A percentile compares a stretch with the other conserved stretches of the same genome.
Evolutionary conservation across 1,140 invertebrate genomes (phyloP).

Genomic region (Leucophenga varia): DNA sequence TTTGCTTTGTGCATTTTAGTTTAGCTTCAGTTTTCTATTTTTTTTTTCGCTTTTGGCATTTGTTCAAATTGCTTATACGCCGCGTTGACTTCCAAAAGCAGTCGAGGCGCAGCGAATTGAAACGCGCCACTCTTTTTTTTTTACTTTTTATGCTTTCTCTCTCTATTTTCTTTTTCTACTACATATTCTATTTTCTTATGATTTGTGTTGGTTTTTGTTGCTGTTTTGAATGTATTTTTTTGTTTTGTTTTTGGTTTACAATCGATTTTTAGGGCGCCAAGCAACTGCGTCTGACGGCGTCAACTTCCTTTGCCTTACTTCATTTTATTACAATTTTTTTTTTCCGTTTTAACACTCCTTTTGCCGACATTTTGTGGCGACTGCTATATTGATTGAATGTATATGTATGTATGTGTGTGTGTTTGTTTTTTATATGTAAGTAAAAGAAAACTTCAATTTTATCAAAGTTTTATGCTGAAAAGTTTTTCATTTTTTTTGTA

Average conservation of each 20-base stretch:
- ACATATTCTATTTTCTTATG: background rate
- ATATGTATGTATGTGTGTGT: slow-evolving; percentile 12
- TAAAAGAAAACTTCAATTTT: slow-evolving; percentile 21
- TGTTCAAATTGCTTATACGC: slow-evolving; percentile 23
- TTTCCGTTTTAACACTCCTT: slow-evolving; percentile 1
- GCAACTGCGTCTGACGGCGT: slow-evolving; percentile 24
- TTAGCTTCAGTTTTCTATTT: too few species aligned
- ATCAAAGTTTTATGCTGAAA: slow-evolving; percentile 21
- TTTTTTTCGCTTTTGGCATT: slow-evolving; percentile 32
- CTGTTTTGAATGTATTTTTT: slow-evolving; percentile 22
- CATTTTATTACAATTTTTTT: slow-evolving; percentile 12
- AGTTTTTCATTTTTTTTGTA: too few species aligned
- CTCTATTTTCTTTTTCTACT: slow-evolving; percentile 2
- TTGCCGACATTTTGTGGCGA: background rate
- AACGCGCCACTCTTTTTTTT: slow-evolving; percentile 15
- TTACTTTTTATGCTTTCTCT: background rate
- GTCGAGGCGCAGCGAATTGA: too few species aligned
- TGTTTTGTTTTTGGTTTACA: slow-evolving; percentile 35
- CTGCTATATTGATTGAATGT: slow-evolving; percentile 12
- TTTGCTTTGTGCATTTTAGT: too few species aligned
- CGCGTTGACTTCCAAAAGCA: slow-evolving; percentile 9
- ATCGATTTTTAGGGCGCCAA: slow-evolving; percentile 54
- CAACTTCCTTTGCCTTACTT: slow-evolving; percentile 12
- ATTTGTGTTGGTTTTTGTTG: slow-evolving; percentile 12
- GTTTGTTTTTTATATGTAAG: slow-evolving; percentile 5